Conservation (phyloP, 2,797 vertebrate genomes). For the Petrocephalus schoutedeni region DNA sequence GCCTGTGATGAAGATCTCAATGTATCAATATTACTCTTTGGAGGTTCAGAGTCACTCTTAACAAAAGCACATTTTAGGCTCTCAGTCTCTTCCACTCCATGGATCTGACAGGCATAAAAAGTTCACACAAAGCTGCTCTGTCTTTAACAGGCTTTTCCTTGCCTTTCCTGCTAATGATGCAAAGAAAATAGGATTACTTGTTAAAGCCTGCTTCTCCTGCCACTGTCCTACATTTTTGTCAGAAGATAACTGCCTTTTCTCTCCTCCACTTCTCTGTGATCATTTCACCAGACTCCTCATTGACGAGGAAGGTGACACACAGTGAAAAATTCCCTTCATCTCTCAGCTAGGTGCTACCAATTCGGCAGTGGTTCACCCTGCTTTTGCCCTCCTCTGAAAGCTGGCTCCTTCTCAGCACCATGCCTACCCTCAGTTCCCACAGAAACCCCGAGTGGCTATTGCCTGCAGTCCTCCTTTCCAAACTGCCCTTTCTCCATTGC, state of each 20-base stretch:
- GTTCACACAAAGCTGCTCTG: neutral
- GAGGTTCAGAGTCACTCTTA: neutral
- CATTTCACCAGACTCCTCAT: neutral
- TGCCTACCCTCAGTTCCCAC: neutral
- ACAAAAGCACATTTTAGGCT: neutral
- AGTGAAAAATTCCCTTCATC: neutral
- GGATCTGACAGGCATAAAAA: neutral
- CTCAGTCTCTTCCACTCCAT: neutral
- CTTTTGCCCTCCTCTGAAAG: neutral
- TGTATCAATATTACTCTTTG: neutral
- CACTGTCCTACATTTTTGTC: neutral
- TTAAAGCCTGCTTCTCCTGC: neutral
- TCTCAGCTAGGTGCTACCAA: neutral
- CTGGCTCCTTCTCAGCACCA: neutral
- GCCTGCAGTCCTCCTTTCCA: neutral
- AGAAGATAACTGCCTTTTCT: neutral
- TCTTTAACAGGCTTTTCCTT: neutral
- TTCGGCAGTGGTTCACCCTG: neutral
- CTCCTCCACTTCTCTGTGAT: neutral
- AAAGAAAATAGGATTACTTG: neutral
- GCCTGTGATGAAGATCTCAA: neutral
- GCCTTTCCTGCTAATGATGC: neutral
- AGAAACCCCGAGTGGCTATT: neutral
- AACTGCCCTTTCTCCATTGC: neutral
- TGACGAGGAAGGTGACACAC: neutral